These are phyloP conservation scores for Ahaetulla prasina DNA, from an alignment of 2,113 vertebrate species.

Conservation along the genomic window DNA sequence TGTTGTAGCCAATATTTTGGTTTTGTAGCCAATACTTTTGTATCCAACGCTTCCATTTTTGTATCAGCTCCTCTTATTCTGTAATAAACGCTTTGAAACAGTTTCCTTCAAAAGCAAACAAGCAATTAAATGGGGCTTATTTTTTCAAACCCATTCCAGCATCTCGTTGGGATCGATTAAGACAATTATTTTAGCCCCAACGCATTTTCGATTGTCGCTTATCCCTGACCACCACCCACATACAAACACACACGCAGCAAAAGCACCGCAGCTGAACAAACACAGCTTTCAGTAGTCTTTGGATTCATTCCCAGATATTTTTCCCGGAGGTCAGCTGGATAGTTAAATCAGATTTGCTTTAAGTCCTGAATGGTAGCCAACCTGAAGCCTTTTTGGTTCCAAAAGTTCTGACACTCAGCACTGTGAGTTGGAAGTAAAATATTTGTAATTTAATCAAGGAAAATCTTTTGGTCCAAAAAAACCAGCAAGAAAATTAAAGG, in stretches of 20 bases:
- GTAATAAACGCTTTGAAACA: not conserved
- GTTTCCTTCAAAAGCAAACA: not conserved
- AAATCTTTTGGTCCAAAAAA: not conserved
- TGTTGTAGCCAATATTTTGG: no score
- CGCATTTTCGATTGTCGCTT: not conserved
- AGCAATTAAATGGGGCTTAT: not conserved
- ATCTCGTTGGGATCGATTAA: not conserved
- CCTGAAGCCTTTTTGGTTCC: not conserved
- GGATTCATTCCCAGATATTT: not conserved
- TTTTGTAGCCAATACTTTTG: no score
- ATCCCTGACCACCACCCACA: not conserved
- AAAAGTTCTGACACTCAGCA: not conserved
- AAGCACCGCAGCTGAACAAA: constrained; percentile 1
- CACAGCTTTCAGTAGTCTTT: not conserved
- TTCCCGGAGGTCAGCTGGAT: not conserved
- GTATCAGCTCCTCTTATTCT: not conserved
- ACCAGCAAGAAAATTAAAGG: not conserved
- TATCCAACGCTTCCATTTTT: no score
- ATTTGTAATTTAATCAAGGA: not conserved
- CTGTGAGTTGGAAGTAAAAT: not conserved
- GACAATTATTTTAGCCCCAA: not conserved
- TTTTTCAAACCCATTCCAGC: not conserved
- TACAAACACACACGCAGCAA: not conserved
- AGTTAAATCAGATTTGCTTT: not conserved
- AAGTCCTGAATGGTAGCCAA: not conserved